These are phyloP conservation scores for Eonycteris spelaea DNA, from an alignment of 2,113 vertebrate species.

Conservation along the genomic window DNA sequence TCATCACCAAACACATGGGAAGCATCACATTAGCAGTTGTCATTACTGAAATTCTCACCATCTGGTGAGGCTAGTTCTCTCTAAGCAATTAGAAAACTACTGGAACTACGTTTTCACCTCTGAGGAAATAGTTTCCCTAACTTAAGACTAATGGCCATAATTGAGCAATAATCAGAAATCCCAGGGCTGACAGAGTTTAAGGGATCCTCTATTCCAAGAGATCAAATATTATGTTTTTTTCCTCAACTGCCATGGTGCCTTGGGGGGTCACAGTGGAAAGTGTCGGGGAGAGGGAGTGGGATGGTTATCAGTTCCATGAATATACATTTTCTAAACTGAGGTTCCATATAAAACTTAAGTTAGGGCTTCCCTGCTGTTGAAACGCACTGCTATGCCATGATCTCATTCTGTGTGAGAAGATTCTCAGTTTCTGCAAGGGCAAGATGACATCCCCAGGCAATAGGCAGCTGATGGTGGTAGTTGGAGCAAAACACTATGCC, in stretches of 20 bases:
- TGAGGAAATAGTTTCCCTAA: neutral
- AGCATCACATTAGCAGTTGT: neutral
- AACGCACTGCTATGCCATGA: neutral
- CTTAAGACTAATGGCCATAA: neutral
- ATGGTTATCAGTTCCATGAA: no score
- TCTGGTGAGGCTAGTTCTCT: neutral
- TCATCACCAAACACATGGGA: neutral
- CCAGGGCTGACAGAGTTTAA: neutral
- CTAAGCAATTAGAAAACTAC: neutral
- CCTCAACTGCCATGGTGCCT: neutral
- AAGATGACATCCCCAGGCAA: neutral
- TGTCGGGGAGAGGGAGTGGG: no score
- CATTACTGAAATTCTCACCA: neutral
- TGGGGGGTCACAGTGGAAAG: neutral
- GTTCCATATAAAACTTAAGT: neutral
- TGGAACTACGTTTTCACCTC: neutral
- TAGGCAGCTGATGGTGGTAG: neutral
- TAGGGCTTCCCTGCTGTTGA: neutral
- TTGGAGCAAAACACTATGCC: neutral
- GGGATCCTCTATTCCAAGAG: neutral
- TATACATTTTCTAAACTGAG: neutral
- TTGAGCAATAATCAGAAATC: neutral
- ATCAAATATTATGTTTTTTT: neutral
- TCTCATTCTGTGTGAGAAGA: neutral
- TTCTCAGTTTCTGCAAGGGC: neutral